phyloP scores from a whole-genome alignment of 2,797 vertebrate species.

The Arrhamphus sclerolepis region DNA sequence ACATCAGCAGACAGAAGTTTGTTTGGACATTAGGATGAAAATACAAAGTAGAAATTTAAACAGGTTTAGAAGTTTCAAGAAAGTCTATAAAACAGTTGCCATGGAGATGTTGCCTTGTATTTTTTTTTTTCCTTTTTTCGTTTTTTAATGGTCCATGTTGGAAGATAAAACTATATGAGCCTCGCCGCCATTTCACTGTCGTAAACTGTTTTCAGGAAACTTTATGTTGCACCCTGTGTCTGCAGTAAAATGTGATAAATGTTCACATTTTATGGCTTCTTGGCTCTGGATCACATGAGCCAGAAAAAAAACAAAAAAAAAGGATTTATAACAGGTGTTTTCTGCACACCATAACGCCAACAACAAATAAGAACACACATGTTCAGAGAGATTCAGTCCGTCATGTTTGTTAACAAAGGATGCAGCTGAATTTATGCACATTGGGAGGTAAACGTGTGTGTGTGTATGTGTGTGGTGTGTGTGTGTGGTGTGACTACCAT shows the following conservation, averaged over 20 bases:
- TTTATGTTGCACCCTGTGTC: neutral
- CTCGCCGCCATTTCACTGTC: neutral
- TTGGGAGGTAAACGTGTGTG: too few species aligned
- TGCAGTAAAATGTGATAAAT: constrained; percentile 2
- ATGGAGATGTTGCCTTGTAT: neutral
- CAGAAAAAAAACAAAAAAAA: too few species aligned
- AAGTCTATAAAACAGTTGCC: too few species aligned
- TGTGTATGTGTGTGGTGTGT: too few species aligned
- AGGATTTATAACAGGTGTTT: neutral
- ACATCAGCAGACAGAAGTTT: too few species aligned
- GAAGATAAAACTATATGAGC: neutral
- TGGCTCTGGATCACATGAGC: neutral
- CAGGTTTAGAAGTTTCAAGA: too few species aligned
- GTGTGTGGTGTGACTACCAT: constrained; percentile 20
- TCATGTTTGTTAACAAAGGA: neutral
- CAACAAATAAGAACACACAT: neutral
- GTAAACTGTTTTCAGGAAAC: constrained; percentile 3
- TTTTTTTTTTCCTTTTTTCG: too few species aligned
- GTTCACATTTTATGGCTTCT: neutral
- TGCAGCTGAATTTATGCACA: neutral
- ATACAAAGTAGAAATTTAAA: too few species aligned
- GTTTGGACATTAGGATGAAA: too few species aligned
- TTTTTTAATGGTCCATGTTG: neutral
- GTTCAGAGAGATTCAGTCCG: neutral
- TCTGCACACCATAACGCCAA: neutral